Base-by-base conservation (phyloP, 1,140 invertebrate genomes). In the Archivesica marissinica region DNA sequence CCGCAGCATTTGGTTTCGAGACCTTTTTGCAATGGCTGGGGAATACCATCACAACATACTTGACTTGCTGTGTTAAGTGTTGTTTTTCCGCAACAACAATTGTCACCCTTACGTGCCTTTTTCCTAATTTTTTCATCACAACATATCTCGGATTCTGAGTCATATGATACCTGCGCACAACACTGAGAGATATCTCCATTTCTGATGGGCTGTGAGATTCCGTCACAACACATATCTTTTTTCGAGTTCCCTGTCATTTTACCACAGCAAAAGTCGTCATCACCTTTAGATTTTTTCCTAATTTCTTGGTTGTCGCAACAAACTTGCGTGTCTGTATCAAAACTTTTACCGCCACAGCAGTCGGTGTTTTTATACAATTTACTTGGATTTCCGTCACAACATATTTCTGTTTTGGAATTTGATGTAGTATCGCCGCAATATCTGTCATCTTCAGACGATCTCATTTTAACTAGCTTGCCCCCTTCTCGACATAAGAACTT, bases 1-100 rank as follows among this genome's bases (percentile, higher is more conserved):
- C 54, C 61, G 56, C 82, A 85, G 39, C 82, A 85, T 78, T 85
- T 85, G 15, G 82, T 85, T 56, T 83, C 54, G 15, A 75, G 38
- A 13, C 54, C 80, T 25, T 74, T 75, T 35, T 61, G 17, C 30
- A 76, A 47, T 64, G 80, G 80, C 38, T 83, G 80, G n/a, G 80
- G 80, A 0, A 75, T 44, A 44, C 70, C 70, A 38, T 83, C 33
- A 52, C 80, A 83, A 23, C 80, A 83, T 1, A 83, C 59, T 35
- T 83, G 39, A 30, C 61, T 50, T 28, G 15, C 68, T 13, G 80
- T 83, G 38, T 83, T 83, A 0, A 83, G 44, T 0, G 80, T 75
- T 9, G 38, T 28, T 23, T 83, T 83, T 25, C 68, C 80, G 52
- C 80, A 83, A 44, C 80, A 83, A 50, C 80, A 83, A 39, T 83